A percentile compares a stretch with the other conserved stretches of the same genome.
phyloP scores from a whole-genome alignment of 2,888 invertebrate species.

The Eutolmus rufibarbis region DNA sequence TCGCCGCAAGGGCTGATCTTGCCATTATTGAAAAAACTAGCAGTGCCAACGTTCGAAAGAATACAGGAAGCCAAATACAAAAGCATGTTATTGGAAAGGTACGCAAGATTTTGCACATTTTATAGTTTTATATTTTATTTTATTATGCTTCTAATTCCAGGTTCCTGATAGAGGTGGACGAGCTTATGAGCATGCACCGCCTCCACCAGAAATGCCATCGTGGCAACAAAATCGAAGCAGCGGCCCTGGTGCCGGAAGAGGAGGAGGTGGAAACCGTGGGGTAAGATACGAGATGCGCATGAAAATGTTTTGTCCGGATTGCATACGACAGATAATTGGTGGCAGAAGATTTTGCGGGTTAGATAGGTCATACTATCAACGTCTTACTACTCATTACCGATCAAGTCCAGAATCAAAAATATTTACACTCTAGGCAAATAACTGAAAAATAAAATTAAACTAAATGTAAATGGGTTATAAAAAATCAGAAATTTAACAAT shows the following conservation, averaged over 20 bases:
- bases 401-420: too few species aligned
- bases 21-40: conserved; percentile 93
- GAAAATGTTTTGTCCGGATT: not conserved
- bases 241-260: conserved; percentile 62
- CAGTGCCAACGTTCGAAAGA: conserved; percentile 82
- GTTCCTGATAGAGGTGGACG: conserved; percentile 96
- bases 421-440: too few species aligned
- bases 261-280: conserved; percentile 48
- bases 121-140: not conserved
- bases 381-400: not conserved
- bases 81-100: conserved; percentile 88
- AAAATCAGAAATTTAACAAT: too few species aligned
- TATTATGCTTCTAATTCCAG: conserved; percentile 56
- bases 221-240: conserved; percentile 78
- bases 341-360: not conserved
- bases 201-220: conserved; percentile 96
- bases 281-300: conserved; percentile 16
- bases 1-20: conserved; percentile 85
- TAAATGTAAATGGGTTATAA: too few species aligned
- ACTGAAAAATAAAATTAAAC: too few species aligned
- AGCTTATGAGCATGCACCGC: conserved; percentile 88
- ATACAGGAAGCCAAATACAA: conserved; percentile 84
- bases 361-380: not conserved
- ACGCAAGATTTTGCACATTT: conserved; percentile 49
- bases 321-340: not conserved